phyloP scores from a whole-genome alignment of 2,113 vertebrate genomes.

The human region DNA sequence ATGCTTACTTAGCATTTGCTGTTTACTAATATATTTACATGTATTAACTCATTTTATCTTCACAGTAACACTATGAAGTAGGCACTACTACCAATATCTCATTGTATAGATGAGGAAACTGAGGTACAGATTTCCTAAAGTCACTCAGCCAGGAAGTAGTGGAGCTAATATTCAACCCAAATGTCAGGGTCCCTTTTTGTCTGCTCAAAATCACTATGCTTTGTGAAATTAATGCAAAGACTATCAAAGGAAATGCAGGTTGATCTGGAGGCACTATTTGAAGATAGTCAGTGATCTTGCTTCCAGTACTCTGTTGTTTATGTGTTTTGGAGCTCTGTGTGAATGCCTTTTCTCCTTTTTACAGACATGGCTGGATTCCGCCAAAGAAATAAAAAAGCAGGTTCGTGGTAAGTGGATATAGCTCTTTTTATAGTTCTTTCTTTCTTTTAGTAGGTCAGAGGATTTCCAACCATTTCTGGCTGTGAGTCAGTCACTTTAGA shows the following conservation, averaged over 20 bases:
- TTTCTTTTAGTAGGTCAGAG: slow-evolving; percentile 70
- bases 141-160: neutral
- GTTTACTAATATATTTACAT: slow-evolving; percentile 14
- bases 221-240: slow-evolving; percentile 9
- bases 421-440: slow-evolving; percentile 39
- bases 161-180: neutral
- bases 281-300: neutral
- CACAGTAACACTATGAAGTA: neutral
- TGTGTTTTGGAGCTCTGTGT: slow-evolving; percentile 66
- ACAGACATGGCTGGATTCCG: slow-evolving; percentile 95
- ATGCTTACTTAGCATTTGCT: slow-evolving; percentile 19
- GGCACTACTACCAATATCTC: neutral
- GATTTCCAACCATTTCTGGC: slow-evolving; percentile 45
- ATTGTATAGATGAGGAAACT: slow-evolving; percentile 30
- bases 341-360: slow-evolving; percentile 80
- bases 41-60: slow-evolving; percentile 13
- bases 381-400: slow-evolving; percentile 96
- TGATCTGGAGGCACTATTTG: neutral
- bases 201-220: neutral
- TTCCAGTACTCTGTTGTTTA: slow-evolving; percentile 4
- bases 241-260: neutral
- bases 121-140: neutral
- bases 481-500: slow-evolving; percentile 61
- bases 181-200: neutral
- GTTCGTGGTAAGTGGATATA: slow-evolving; percentile 89